These are phyloP conservation scores for Drosophila recens DNA, from an alignment of 2,888 invertebrate species.

Conservation along the genomic window DNA sequence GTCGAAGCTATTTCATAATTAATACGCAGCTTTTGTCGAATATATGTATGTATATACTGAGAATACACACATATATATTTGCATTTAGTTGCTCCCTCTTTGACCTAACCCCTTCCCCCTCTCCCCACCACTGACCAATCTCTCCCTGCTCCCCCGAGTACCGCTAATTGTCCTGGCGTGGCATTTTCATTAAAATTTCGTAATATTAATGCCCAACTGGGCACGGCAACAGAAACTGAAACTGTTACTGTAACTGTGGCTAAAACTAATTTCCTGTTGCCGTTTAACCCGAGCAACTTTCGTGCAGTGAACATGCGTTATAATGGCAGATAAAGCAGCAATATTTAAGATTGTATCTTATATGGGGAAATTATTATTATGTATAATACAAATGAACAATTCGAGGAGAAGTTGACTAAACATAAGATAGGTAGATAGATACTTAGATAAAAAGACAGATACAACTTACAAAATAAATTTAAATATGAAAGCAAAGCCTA, in stretches of 20 bases:
- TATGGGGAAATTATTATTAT: neutral
- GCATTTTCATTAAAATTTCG: constrained; percentile 71
- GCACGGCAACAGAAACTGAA: neutral
- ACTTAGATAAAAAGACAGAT: no score
- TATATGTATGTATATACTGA: constrained; percentile 36
- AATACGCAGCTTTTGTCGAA: constrained; percentile 57
- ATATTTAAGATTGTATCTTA: neutral
- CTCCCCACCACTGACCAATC: neutral
- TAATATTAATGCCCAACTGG: constrained; percentile 61
- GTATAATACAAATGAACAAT: neutral
- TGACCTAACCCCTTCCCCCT: neutral
- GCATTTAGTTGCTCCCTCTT: neutral
- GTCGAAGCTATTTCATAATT: constrained; percentile 67
- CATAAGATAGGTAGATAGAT: no score
- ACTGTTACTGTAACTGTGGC: constrained; percentile 43
- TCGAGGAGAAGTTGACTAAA: neutral
- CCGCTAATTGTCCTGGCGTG: constrained; percentile 62
- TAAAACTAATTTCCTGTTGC: constrained; percentile 71
- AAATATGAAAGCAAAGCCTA: neutral
- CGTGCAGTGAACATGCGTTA: constrained; percentile 11
- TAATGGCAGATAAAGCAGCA: neutral
- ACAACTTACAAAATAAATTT: no score
- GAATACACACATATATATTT: constrained; percentile 1
- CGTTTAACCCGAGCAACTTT: constrained; percentile 16
- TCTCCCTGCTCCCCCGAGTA: neutral